phyloP scores from a whole-genome alignment of 2,797 vertebrate genomes.

The Notolepis coatsorum region DNA sequence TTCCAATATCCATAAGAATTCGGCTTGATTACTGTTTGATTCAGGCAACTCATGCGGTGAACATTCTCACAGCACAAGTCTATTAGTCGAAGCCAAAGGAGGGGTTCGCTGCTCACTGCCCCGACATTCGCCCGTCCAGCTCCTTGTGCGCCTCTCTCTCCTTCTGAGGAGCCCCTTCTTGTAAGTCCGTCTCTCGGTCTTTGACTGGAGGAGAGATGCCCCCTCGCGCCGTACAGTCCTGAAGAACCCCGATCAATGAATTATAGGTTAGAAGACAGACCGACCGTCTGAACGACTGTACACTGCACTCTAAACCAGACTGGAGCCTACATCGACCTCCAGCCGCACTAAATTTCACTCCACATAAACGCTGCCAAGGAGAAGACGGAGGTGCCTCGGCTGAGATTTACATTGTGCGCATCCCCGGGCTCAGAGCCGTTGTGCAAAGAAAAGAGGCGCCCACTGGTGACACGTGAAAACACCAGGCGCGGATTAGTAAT shows the following conservation, averaged over 20 bases:
- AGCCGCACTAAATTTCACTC: slow-evolving; percentile 40
- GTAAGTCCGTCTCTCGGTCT: slow-evolving; percentile 42
- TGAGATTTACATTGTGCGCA: slow-evolving; percentile 69
- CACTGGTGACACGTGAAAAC: slow-evolving; percentile 75
- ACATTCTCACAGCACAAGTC: slow-evolving; percentile 66
- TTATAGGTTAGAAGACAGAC: slow-evolving; percentile 40
- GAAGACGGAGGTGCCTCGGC: slow-evolving; percentile 62
- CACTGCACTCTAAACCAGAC: not conserved
- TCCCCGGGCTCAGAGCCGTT: slow-evolving; percentile 71
- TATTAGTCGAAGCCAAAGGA: slow-evolving; percentile 24
- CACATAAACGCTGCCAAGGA: slow-evolving; percentile 58
- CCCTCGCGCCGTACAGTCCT: slow-evolving; percentile 64
- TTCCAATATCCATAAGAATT: slow-evolving; percentile 50
- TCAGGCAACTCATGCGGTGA: slow-evolving; percentile 26
- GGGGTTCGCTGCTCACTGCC: slow-evolving; percentile 20
- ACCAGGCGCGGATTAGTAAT: slow-evolving; percentile 58
- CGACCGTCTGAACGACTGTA: slow-evolving; percentile 3
- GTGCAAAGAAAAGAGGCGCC: slow-evolving; percentile 73
- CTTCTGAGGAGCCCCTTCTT: slow-evolving; percentile 29
- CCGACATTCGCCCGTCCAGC: slow-evolving; percentile 12
- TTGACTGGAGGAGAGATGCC: slow-evolving; percentile 28
- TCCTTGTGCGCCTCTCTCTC: slow-evolving; percentile 31
- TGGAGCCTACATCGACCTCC: slow-evolving; percentile 53
- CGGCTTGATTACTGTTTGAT: not conserved
- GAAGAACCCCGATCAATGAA: slow-evolving; percentile 48